phyloP scores from a whole-genome alignment of 2,888 invertebrate genomes.

The Cataglyphis albicans region DNA sequence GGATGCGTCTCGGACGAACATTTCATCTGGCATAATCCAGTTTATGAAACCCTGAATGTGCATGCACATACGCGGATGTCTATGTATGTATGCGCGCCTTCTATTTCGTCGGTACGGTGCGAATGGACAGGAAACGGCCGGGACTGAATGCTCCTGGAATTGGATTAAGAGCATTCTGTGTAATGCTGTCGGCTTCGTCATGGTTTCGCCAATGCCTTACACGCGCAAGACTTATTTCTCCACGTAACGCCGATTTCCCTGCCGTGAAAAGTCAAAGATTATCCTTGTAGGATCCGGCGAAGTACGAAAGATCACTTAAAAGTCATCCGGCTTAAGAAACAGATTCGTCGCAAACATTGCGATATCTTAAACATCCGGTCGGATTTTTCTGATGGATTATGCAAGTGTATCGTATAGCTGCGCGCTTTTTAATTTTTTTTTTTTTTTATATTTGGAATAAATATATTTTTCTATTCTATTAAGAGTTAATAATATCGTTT shows the following conservation, averaged over 20 bases:
- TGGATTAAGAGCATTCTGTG: conserved; percentile 78
- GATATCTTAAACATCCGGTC: conserved; percentile 38
- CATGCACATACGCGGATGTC: conserved; percentile 48
- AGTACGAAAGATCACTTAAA: conserved; percentile 43
- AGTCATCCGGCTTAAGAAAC: conserved; percentile 56
- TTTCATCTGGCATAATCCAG: conserved; percentile 77
- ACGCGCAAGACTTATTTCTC: conserved; percentile 26
- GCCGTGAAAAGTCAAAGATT: conserved; percentile 57
- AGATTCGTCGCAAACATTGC: conserved; percentile 32
- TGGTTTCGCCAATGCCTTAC: conserved; percentile 56
- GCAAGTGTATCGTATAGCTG: background rate
- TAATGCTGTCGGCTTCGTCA: conserved; percentile 64
- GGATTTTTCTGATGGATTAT: background rate
- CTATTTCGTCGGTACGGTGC: conserved; percentile 70
- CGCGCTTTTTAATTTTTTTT: no score
- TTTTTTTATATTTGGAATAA: background rate
- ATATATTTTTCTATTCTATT: background rate
- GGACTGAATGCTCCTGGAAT: conserved; percentile 80
- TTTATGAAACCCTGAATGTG: conserved; percentile 76
- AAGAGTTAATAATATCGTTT: background rate
- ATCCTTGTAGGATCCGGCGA: conserved; percentile 41
- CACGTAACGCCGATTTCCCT: conserved; percentile 45
- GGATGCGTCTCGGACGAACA: conserved; percentile 77
- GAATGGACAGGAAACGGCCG: conserved; percentile 83
- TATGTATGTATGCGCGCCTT: conserved; percentile 58